These are phyloP conservation scores for Sylvilagus floridanus DNA, from an alignment of 2,797 vertebrate genomes.

Conservation along the genomic window DNA sequence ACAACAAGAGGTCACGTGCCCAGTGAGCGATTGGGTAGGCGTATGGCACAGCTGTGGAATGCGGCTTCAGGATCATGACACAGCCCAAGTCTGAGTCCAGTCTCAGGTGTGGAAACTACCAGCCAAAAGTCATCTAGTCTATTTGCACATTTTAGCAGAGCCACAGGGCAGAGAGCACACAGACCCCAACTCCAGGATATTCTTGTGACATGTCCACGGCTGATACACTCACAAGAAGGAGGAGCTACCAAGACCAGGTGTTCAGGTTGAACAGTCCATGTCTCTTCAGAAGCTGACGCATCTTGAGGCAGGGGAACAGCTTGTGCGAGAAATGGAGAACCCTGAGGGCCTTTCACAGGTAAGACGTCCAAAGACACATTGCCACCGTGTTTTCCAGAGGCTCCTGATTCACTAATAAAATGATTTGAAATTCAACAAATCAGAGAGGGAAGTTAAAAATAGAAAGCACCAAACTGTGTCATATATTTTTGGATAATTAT, in stretches of 20 bases:
- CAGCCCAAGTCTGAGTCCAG: not conserved
- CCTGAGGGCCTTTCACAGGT: conserved; percentile 97
- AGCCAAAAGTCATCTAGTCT: no score
- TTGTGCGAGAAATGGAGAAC: conserved; percentile 85
- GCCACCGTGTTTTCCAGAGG: conserved; percentile 84
- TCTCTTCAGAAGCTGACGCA: conserved; percentile 81
- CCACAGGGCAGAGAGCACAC: fast-evolving
- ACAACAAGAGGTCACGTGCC: not conserved
- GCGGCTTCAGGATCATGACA: no score
- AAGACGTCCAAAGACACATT: conserved; percentile 94
- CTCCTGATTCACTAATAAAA: conserved; percentile 85
- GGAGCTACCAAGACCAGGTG: conserved; percentile 91
- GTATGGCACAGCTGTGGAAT: not conserved
- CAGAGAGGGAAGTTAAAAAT: conserved; percentile 21
- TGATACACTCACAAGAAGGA: conserved; percentile 91
- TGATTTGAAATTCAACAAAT: conserved; percentile 30
- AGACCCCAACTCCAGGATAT: not conserved
- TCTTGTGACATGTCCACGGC: no score
- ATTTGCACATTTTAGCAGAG: not conserved
- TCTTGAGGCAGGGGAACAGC: conserved; percentile 83
- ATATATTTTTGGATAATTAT: not conserved
- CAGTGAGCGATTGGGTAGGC: not conserved
- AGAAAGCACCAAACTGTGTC: not conserved
- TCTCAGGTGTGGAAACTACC: not conserved
- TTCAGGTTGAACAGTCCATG: conserved; percentile 93